Evolutionary conservation across 2,797 vertebrate species (phyloP), one percentile per base, ranked within the genome.

Genomic region (Thalassophryne amazonica): DNA sequence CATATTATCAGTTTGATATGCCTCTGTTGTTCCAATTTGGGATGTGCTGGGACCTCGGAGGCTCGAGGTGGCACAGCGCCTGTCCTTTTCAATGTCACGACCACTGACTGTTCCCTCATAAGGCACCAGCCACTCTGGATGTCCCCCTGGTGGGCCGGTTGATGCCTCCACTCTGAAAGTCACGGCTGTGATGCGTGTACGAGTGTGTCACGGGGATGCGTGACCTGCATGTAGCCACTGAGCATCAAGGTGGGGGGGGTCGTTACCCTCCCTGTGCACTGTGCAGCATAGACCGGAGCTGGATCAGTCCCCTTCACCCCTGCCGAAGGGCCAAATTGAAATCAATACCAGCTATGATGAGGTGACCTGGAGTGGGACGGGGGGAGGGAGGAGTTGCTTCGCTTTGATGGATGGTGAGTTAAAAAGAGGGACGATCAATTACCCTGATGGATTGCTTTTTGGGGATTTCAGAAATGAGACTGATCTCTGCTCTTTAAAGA

Each of bases 331-430:
- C 71, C 69, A 56, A 73, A 77, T 82, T 83, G 76, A 85, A 86
- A 88, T 85, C 85, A 78, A 87, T 86, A 84, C 42, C 18, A 60
- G 37, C 66, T 75, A 81, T 83, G 81, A 86, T 83, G 78, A 86
- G 81, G 71, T 10, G 59, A 54, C 66, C 41, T 61, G 60, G 19
- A 5, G 15, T 4, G 7, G 4, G 16, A 6, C 12, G 28, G 23
- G 5, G 25, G 8, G 11, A 15, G 20, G 10, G 25, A 20, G 10
- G 7, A 37, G 9, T 52, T 6, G 37, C 12, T 23, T 28, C 4
- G 28, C 34, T 41, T 78, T 87, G 81, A 84, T 19, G 70, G 74
- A 81, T 85, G 77, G 63, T 64, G 76, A 78, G 78, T 82, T 84
- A 77, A 80, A 77, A 80, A 72, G 66, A 55, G 45, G 66, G 53